Percentiles rank a stretch among this genome's conserved stretches.
These are phyloP conservation scores for Fabriciana adippe DNA, from an alignment of 2,888 invertebrate species.

Conservation along the genomic window DNA sequence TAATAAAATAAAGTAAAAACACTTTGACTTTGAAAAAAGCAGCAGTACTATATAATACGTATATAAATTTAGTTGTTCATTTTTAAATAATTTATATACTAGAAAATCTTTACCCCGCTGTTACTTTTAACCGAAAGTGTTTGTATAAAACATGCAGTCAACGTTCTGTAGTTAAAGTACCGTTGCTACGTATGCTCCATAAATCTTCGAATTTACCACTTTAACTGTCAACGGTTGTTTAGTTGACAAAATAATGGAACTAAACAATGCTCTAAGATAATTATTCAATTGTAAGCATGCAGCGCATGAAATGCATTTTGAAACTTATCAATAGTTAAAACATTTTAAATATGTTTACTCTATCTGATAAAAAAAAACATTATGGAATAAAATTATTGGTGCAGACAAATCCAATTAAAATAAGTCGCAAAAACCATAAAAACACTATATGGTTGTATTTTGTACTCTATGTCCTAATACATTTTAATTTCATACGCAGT, in stretches of 20 bases:
- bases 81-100: not conserved
- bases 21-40: no score
- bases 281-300: slow-evolving; percentile 55
- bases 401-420: no score
- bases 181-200: slow-evolving; percentile 48
- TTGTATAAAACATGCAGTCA: slow-evolving; percentile 1
- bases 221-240: slow-evolving; percentile 58
- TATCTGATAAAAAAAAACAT: not conserved
- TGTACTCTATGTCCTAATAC: no score
- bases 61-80: not conserved
- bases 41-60: no score
- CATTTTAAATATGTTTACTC: not conserved
- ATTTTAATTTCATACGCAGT: no score
- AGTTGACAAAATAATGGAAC: slow-evolving; percentile 68
- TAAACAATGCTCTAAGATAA: slow-evolving; percentile 61
- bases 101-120: not conserved
- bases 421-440: no score
- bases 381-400: no score
- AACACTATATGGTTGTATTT: no score
- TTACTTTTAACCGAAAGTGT: not conserved
- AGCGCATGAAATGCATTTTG: slow-evolving; percentile 37
- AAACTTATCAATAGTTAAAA: not conserved
- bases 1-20: no score
- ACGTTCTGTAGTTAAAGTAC: slow-evolving; percentile 17
- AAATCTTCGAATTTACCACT: slow-evolving; percentile 67